Base-by-base conservation (phyloP, 2,797 vertebrate species). In the Erethizon dorsatum region DNA sequence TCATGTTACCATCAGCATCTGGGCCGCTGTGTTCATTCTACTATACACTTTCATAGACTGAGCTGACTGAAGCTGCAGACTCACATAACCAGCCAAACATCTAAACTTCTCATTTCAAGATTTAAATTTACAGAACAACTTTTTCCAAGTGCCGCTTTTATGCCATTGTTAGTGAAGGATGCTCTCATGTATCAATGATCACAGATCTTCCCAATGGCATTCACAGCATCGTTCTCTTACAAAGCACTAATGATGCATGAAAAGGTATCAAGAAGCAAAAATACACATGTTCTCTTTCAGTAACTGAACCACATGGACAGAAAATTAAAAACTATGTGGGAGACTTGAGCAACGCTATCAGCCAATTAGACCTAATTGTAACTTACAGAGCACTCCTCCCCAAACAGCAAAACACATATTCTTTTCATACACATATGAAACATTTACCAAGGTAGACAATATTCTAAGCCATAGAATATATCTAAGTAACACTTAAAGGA, bases 61-160 rank as follows among this genome's bases (percentile, higher is more conserved):
- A 78, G 86, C 3, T 56, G 65, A 88, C n/a, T 63, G 33, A 79
- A 83, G 28, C 59, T 67, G 61, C 87, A 67, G 79, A 73, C 56
- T n/a, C 13, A 14, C 15, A 79, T 87, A 61, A 59, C 90, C 14
- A 77, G 41, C 56, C 82, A 67, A 59, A 14, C 47, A 57, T 56
- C 61, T 50, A 26, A 87, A 87, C 33, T 37, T 87, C 59, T 96
- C 37, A 69, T 90, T 94, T 91, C 26, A 77, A 92, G 63, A 91
- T 56, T 57, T 67, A 75, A 67, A 80, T n/a, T 63, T 65, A 63
- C 5, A 84, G 87, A 77, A 37, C 33, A 56, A 52, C 22, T 69
- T 22, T 22, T 85, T 88, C 24, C 41, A 59, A 89, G 54, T 50
- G 24, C 56, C 26, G 33, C 61, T 83, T 84, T 87, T 22, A 56